Base-by-base conservation (phyloP, 2,113 vertebrate genomes). In the Limanda limanda region DNA sequence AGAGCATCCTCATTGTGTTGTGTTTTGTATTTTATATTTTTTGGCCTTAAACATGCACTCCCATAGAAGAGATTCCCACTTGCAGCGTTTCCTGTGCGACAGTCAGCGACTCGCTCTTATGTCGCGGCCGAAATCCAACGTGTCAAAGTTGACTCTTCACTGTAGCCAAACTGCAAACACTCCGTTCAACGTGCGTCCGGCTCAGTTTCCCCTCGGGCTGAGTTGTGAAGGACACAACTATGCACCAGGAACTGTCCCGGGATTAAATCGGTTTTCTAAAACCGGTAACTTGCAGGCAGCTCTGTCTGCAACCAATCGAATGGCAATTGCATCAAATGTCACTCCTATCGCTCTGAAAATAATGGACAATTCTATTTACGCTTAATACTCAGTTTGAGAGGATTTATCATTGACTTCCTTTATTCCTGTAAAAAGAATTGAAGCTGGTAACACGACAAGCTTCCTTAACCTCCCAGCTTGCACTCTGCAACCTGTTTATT, bases 141-240 rank as follows among this genome's bases (percentile, higher is more conserved):
- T 18, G 45, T 48, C 42, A 15, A 45, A 45, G 0, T 45, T 31
- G 31, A 31, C 27, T 31, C 27, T 5, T 71, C 61, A 67, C 76
- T 71, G 74, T 79, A 62, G 48, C 11, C 54, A 1, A 76, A 64
- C 69, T 58, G 35, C 59, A 66, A 68, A 56, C 54, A 24, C 21
- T 56, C 54, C 23, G 54, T 56, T 24, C 20, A 24, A 42, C 12
- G 2, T 56, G 4, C 24, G 20, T 54, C 55, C 5, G 10, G 23
- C 27, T 11, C 4, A 21, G 47, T 25, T 10, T 63, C 51, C 18
- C 5, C 45, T 48, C 17, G 45, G 45, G 45, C 45, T 18, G 13
- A 48, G 17, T 42, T 42, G 17, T 18, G 45, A 48, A 18, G 15
- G 45, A 48, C 45, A 18, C 17, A 48, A 17, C 45, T 48, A 48